A percentile compares a stretch with the other conserved stretches of the same genome.
These are phyloP conservation scores for Tragopan temminckii DNA, from an alignment of 2,797 vertebrate species.

Conservation along the genomic window DNA sequence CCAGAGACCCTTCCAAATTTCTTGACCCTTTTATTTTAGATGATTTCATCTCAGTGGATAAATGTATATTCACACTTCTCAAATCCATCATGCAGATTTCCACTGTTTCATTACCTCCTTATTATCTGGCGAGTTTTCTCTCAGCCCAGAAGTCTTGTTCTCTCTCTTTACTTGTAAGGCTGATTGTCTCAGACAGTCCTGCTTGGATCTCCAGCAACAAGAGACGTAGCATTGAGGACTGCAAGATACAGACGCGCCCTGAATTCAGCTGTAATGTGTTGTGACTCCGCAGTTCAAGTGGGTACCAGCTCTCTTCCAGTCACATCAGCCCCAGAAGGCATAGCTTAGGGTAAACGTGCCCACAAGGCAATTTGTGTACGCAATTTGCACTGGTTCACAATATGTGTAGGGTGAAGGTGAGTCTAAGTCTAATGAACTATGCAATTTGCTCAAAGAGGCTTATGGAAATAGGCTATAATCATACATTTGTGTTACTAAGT, in stretches of 20 bases:
- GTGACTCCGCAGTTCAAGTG: not conserved
- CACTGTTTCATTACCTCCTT: not conserved
- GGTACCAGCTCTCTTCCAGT: not conserved
- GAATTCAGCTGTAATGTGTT: not conserved
- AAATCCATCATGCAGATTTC: not conserved
- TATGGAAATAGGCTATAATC: slow-evolving; percentile 64
- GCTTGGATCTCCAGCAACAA: not conserved
- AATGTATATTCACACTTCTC: not conserved
- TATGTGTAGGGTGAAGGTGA: slow-evolving; percentile 6
- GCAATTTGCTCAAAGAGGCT: slow-evolving; percentile 63
- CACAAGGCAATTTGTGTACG: rapidly evolving
- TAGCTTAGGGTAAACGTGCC: not conserved
- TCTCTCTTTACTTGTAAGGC: not conserved
- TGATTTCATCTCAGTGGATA: not conserved
- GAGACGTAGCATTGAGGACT: not conserved
- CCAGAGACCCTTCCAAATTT: not conserved
- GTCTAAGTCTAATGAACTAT: slow-evolving; percentile 41
- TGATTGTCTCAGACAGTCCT: not conserved
- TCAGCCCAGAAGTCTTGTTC: not conserved
- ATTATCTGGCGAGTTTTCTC: not conserved
- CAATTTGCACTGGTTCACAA: not conserved
- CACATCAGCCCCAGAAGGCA: not conserved
- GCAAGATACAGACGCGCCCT: rapidly evolving
- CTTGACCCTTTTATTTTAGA: not conserved
- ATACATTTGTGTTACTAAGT: slow-evolving; percentile 73